Conservation (phyloP, 2,113 vertebrate genomes). For the Gasterosteus nipponicus region DNA sequence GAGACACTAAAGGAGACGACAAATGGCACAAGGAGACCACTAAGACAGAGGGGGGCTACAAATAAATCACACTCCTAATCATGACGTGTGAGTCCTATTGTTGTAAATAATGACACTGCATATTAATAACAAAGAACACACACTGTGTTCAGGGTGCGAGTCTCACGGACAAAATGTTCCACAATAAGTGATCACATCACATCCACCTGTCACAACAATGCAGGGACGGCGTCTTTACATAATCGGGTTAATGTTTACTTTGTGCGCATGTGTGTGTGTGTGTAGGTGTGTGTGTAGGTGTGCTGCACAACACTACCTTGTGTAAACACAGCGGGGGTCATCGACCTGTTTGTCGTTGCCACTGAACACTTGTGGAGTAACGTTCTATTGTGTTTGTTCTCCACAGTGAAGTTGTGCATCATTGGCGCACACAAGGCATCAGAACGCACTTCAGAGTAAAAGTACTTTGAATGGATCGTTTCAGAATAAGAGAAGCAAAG, state of each 20-base stretch:
- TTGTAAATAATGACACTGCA: background rate
- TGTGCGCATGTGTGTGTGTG: background rate
- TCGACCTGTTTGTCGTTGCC: constrained; percentile 26
- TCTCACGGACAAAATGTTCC: constrained; percentile 22
- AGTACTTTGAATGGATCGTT: background rate
- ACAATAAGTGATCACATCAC: background rate
- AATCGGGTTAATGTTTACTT: constrained; percentile 73
- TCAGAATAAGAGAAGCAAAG: background rate
- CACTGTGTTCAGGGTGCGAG: background rate
- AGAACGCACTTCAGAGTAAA: background rate
- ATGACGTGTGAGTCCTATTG: background rate
- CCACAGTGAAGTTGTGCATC: too few relatives aligned
- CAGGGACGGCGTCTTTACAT: constrained; percentile 40
- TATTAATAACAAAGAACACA: background rate
- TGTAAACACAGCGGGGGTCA: constrained; percentile 31
- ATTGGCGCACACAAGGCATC: too few relatives aligned
- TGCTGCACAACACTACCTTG: constrained; percentile 54
- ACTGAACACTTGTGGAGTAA: background rate
- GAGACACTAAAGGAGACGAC: background rate
- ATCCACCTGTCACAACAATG: constrained; percentile 24
- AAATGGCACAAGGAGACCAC: background rate
- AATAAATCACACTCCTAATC: background rate
- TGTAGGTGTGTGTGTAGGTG: background rate
- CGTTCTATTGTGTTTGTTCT: background rate
- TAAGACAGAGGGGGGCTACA: background rate